phyloP scores from a whole-genome alignment of 2,113 vertebrate genomes.

The Dipodomys merriami region DNA sequence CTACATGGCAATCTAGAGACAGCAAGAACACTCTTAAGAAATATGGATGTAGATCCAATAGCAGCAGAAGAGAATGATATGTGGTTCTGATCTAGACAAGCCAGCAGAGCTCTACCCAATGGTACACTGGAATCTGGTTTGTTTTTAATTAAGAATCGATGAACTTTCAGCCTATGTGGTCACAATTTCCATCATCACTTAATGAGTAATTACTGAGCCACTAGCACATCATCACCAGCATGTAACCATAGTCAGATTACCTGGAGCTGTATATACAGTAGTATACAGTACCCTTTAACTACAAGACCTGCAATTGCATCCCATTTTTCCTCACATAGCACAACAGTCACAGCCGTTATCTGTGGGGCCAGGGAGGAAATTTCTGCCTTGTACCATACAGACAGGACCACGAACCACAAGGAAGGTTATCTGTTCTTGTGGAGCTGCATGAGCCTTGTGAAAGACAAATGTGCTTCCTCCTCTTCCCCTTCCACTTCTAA shows the following conservation, averaged over 20 bases:
- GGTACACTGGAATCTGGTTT: neutral
- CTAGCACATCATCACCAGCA: neutral
- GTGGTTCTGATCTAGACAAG: neutral
- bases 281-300: neutral
- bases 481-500: neutral
- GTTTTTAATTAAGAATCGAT: neutral
- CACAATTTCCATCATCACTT: neutral
- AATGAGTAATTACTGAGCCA: neutral
- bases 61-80: too few species aligned
- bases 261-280: neutral
- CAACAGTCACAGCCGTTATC: neutral
- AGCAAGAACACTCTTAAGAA: neutral
- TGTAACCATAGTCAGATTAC: neutral
- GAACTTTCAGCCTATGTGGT: neutral
- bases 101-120: neutral
- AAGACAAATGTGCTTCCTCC: neutral
- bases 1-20: neutral
- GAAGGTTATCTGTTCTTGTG: accelerated
- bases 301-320: neutral
- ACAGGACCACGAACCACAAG: too few species aligned
- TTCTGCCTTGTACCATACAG: neutral
- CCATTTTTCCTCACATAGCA: neutral
- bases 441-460: neutral
- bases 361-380: too few species aligned
- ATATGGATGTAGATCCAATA: neutral